These are phyloP conservation scores for Epistrophe eligans DNA, from an alignment of 2,888 invertebrate species.

Conservation along the genomic window DNA sequence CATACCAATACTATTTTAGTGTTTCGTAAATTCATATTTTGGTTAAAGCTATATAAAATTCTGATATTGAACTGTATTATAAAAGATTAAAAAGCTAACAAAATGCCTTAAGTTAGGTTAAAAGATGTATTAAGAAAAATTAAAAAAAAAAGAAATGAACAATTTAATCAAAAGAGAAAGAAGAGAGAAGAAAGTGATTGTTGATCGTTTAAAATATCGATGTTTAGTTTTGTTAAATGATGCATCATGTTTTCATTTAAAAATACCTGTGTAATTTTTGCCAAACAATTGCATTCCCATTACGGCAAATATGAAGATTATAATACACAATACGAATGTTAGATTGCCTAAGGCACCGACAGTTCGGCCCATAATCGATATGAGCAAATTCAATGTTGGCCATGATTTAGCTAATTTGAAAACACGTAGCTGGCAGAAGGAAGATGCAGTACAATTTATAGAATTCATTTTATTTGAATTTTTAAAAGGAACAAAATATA, in stretches of 20 bases:
- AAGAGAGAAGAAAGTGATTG: conserved; percentile 27
- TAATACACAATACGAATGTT: conserved; percentile 98
- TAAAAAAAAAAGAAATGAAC: conserved; percentile 3
- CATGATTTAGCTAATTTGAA: conserved; percentile 99
- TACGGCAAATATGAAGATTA: conserved; percentile 99
- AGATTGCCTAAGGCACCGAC: conserved; percentile 99
- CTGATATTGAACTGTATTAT: conserved; percentile 17
- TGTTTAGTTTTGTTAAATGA: conserved; percentile 24
- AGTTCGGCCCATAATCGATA: conserved; percentile 99
- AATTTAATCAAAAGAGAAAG: conserved; percentile 11
- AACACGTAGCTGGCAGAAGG: conserved; percentile 92
- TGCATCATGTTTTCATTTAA: conserved; percentile 38
- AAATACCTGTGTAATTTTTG: conserved; percentile 93
- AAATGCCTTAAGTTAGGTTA: conserved; percentile 19
- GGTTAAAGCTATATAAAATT: conserved; percentile 40
- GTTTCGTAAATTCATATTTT: not conserved
- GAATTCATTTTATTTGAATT: conserved; percentile 37
- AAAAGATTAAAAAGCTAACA: conserved; percentile 38
- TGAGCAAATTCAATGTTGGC: conserved; percentile 98
- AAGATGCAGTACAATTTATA: conserved; percentile 48
- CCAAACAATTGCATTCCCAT: conserved; percentile 99
- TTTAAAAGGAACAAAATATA: conserved; percentile 1
- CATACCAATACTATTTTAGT: conserved; percentile 28
- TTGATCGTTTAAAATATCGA: conserved; percentile 1
- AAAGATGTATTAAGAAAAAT: conserved; percentile 26